Evolutionary conservation across 2,113 vertebrate species (phyloP).

Genomic region (Manacus vitellinus): DNA sequence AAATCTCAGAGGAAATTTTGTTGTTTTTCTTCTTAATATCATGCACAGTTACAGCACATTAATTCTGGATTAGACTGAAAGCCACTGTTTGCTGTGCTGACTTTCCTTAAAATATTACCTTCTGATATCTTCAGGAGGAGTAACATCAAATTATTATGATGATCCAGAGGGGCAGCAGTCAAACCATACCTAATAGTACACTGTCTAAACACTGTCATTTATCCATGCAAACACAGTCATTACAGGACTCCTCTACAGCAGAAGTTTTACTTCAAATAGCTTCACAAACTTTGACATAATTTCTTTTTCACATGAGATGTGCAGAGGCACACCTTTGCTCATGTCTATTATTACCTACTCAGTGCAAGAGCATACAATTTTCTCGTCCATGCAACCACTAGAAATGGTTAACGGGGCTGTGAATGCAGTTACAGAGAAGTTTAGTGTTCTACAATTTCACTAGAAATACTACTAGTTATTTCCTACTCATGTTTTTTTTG

Average conservation of each 20-base stretch:
- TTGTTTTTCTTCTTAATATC: not conserved
- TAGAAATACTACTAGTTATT: not conserved
- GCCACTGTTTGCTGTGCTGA: not conserved
- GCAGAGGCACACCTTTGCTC: not conserved
- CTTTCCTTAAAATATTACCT: not conserved
- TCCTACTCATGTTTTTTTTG: not conserved
- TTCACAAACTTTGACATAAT: not conserved
- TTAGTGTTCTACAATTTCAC: not conserved
- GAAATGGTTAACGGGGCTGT: not conserved
- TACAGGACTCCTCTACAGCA: not conserved
- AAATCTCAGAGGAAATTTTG: not conserved
- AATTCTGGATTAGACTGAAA: not conserved
- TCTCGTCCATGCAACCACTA: not conserved
- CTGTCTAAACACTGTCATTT: not conserved
- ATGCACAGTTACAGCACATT: not conserved
- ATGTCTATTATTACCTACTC: not conserved
- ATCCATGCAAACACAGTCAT: not conserved
- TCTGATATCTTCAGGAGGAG: not conserved
- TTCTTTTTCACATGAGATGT: not conserved
- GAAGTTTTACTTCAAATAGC: not conserved
- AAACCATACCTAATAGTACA: not conserved
- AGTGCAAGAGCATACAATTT: not conserved
- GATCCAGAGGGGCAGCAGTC: not conserved
- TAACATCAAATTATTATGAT: not conserved
- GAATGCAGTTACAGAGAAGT: not conserved